Evolutionary conservation across 2,888 invertebrate genomes (phyloP).

Genomic region (Dusona sp.): DNA sequence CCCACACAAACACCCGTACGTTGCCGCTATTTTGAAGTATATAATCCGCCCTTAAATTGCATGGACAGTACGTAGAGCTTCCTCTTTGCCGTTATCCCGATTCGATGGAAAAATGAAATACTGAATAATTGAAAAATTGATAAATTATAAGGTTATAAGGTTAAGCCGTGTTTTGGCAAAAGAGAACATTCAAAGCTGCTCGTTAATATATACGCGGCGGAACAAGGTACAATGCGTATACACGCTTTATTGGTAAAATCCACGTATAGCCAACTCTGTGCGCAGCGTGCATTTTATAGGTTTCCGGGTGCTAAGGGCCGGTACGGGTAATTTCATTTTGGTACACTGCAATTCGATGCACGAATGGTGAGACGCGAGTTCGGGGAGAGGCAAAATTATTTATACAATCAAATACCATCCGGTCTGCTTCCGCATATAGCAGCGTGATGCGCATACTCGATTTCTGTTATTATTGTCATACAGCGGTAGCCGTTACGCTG

Average conservation of each 20-base stretch:
- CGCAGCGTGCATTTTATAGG: slow-evolving; percentile 3
- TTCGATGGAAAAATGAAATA: not conserved
- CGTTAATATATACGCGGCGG: not conserved
- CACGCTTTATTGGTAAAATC: not conserved
- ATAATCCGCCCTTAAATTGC: no score
- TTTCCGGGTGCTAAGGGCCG: not conserved
- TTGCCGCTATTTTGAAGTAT: no score
- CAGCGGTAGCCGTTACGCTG: no score
- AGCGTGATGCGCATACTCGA: not conserved
- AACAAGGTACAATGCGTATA: not conserved
- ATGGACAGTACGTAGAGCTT: no score
- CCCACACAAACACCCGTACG: no score
- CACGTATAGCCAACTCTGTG: not conserved
- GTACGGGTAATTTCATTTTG: not conserved
- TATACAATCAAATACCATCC: not conserved
- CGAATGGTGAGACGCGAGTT: not conserved
- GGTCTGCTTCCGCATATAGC: not conserved
- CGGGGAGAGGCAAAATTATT: not conserved
- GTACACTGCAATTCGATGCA: not conserved
- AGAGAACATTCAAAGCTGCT: not conserved
- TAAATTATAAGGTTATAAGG: not conserved
- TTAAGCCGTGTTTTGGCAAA: not conserved
- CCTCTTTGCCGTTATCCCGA: not conserved
- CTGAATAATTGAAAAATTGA: no score
- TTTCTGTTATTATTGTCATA: no score